Base-by-base conservation (phyloP, 2,113 vertebrate species). In the Brachyhypopomus occidentalis region DNA sequence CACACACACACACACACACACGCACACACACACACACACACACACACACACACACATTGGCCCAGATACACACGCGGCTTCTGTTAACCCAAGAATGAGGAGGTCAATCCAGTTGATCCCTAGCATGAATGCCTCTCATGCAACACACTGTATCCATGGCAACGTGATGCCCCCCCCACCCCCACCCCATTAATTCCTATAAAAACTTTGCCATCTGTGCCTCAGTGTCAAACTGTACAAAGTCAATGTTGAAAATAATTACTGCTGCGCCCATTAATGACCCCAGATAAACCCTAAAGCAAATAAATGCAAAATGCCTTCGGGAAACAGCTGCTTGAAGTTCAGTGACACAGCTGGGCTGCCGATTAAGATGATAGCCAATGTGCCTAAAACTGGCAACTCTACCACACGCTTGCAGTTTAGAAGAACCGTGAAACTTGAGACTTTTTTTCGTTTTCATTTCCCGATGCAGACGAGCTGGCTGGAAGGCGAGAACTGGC, bases 71-170 rank as follows among this genome's bases (percentile, higher is more conserved):
- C 75, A 82, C 59, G 38, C 83, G 72, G 92, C 91, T 93, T 93
- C 92, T 92, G 91, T 92, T 93, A 93, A 93, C 92, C 92, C 88
- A 89, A 92, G 90, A 91, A 89, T 88, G 86, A 79, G 84, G 72
- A 88, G 92, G 92, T 93, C 92, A 93, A 92, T 91, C 90, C 89
- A 87, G 88, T 88, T 91, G 89, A 93, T 90, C 87, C 85, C 58
- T 73, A 77, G 90, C 91, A 91, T 88, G 88, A 90, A 93, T 92
- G 89, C 90, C 87, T 90, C 90, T 90, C 89, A 88, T 88, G 87
- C 85, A 87, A 92, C 88, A 89, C 77, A 88, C 84, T 83, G 88
- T 86, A 83, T 70, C 91, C 91, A 91, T 90, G 76, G 93, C 88
- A 93, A 93, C 91, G 83, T 19, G 88, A 92, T 88, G 86, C 90